Percentiles rank a stretch among this genome's conserved stretches.
phyloP scores from a whole-genome alignment of 2,888 invertebrate species.

The Asteroscopus sphinx region DNA sequence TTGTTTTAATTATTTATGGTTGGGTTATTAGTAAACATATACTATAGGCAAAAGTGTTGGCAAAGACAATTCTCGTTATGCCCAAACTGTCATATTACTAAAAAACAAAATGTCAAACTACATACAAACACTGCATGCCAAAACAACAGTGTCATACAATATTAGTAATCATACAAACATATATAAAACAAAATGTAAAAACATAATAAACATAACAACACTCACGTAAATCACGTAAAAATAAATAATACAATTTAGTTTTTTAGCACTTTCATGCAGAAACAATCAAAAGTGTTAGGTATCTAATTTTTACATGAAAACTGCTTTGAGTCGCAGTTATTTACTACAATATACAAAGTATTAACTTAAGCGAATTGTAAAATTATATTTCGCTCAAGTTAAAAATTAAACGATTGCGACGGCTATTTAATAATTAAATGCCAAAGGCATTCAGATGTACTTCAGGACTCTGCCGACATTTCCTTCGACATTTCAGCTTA shows the following conservation, averaged over 20 bases:
- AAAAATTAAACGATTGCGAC: constrained; percentile 11
- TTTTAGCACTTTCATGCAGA: constrained; percentile 75
- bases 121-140: constrained; percentile 58
- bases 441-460: constrained; percentile 13
- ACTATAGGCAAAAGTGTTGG: constrained; percentile 3
- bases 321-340: constrained; percentile 57
- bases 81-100: constrained; percentile 22
- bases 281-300: constrained; percentile 66
- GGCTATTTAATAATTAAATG: constrained; percentile 25
- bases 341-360: constrained; percentile 35
- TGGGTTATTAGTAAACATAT: constrained; percentile 23
- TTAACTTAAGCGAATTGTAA: constrained; percentile 14
- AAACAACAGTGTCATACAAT: constrained; percentile 52
- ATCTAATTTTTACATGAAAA: constrained; percentile 61
- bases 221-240: constrained; percentile 46
- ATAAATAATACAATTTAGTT: constrained; percentile 46
- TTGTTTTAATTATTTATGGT: constrained; percentile 5
- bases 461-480: background rate
- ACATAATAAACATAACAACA: constrained; percentile 45
- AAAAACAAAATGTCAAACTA: constrained; percentile 37
- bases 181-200: constrained; percentile 42
- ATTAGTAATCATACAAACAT: constrained; percentile 55
- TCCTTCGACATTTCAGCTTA: background rate
- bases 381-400: constrained; percentile 8
- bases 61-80: constrained; percentile 13